These are phyloP conservation scores for Rhadina sibilatrix DNA, from an alignment of 2,113 vertebrate genomes.

Conservation along the genomic window DNA sequence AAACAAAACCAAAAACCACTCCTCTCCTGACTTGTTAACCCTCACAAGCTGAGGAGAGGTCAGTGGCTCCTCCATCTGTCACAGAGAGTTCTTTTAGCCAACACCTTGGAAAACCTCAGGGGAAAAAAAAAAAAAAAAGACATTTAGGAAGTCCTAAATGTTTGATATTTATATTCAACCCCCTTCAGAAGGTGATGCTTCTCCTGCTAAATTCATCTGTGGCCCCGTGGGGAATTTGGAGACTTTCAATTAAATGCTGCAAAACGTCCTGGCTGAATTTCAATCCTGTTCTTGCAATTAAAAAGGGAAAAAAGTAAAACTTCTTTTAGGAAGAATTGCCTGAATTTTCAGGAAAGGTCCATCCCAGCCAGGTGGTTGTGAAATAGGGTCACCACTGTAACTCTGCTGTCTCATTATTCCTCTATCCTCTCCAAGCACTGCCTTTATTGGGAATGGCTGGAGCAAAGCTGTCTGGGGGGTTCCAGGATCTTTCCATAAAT, in stretches of 20 bases:
- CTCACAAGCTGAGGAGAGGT: not conserved
- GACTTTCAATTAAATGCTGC: not conserved
- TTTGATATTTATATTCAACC: not conserved
- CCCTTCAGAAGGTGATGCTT: not conserved
- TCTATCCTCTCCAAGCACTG: fast-evolving
- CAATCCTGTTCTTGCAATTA: not conserved
- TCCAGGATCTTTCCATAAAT: not conserved
- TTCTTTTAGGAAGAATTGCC: not conserved
- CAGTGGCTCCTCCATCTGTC: not conserved
- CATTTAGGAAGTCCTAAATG: not conserved
- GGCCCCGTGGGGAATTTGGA: fast-evolving
- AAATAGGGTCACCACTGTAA: not conserved
- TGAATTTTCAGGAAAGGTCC: not conserved
- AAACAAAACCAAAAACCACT: too few relatives aligned
- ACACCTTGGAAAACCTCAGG: not conserved
- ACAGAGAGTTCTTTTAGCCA: not conserved
- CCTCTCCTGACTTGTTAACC: not conserved
- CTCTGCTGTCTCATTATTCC: not conserved
- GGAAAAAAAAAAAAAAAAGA: not conserved
- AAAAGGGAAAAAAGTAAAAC: not conserved
- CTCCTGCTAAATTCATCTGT: not conserved
- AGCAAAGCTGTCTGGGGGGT: not conserved
- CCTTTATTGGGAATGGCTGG: not conserved
- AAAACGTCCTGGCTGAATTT: not conserved
- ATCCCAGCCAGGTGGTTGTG: not conserved